These are phyloP conservation scores for Paralvinella palmiformis DNA, from an alignment of 1,140 invertebrate genomes.

Conservation along the genomic window DNA sequence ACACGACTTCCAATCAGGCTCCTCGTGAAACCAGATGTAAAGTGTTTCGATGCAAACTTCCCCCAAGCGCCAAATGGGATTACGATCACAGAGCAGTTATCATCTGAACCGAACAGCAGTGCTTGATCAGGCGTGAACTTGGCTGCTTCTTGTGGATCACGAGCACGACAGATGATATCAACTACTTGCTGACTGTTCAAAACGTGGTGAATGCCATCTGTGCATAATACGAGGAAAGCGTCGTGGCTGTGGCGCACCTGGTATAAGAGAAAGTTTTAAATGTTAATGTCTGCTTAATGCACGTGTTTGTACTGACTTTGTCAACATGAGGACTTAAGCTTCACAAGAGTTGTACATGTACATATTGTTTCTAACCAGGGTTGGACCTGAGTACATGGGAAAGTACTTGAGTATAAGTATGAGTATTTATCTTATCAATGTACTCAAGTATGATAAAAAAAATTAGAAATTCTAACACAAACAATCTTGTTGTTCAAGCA, in stretches of 20 bases:
- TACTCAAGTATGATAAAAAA: too few species aligned
- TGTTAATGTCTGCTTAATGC: neutral
- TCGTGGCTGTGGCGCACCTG: conserved; percentile 56
- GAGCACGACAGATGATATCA: conserved; percentile 51
- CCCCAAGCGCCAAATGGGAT: conserved; percentile 58
- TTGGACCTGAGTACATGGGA: too few species aligned
- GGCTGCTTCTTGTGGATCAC: conserved; percentile 52
- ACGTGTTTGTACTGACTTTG: neutral
- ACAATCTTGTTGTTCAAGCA: too few species aligned
- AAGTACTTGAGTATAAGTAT: too few species aligned
- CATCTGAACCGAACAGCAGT: conserved; percentile 55
- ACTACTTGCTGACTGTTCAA: conserved; percentile 55
- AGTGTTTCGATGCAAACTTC: conserved; percentile 46
- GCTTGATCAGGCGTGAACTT: conserved; percentile 54
- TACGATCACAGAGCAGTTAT: conserved; percentile 55
- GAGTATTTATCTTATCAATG: too few species aligned
- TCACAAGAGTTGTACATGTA: neutral
- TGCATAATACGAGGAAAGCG: conserved; percentile 54
- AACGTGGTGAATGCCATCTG: conserved; percentile 56
- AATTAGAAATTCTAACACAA: too few species aligned
- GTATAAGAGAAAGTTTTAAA: conserved; percentile 18
- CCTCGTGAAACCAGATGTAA: too few species aligned
- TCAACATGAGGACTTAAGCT: neutral
- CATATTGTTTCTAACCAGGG: too few species aligned
- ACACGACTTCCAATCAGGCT: too few species aligned